Base-by-base conservation (phyloP, 2,113 vertebrate species). In the Myotis davidii region DNA sequence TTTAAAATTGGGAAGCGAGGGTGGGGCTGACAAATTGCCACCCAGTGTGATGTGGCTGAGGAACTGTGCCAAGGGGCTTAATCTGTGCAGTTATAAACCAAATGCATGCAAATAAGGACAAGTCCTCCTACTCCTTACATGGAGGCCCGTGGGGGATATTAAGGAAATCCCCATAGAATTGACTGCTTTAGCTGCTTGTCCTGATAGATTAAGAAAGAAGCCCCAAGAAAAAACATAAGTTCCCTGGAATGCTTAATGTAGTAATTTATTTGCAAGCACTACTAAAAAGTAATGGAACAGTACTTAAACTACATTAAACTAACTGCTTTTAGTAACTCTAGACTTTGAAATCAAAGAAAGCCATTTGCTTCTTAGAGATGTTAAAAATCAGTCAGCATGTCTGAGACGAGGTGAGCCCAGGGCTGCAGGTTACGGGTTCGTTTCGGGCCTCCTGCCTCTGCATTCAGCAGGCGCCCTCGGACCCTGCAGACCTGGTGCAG, bases 251-350 rank as follows among this genome's bases (percentile, higher is more conserved):
- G 59, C 59, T 82, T 94, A 90, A 96, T 84, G 88, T 56, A 61
- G 84, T 87, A 94, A 92, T 94, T 94, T 94, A 97, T 96, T 96
- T 96, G 78, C 54, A 94, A 88, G 83, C 34, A 82, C 87, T 78
- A 81, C 79, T 92, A 90, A 92, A 94, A 96, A 94, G 85, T 85
- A 94, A 90, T 72, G 82, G 94, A 85, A 86, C 4, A 88, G 77
- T 94, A 91, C 86, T 96, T 92, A 96, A 96, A 77, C 61, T 34
- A 96, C 94, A 90, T 97, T 91, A 87, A 96, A 93, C 69, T 39
- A 94, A 91, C 77, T 69, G 59, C 25, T 95, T 95, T 96, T 95
- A 88, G 64, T 85, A 94, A 96, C 82, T 91, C 52, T 52, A 52
- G 85, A 96, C 82, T 97, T 93, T 90, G 88, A 90, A 94, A 95